Evolutionary conservation across 2,797 vertebrate species (phyloP).

Genomic region (Notamacropus eugenii): DNA sequence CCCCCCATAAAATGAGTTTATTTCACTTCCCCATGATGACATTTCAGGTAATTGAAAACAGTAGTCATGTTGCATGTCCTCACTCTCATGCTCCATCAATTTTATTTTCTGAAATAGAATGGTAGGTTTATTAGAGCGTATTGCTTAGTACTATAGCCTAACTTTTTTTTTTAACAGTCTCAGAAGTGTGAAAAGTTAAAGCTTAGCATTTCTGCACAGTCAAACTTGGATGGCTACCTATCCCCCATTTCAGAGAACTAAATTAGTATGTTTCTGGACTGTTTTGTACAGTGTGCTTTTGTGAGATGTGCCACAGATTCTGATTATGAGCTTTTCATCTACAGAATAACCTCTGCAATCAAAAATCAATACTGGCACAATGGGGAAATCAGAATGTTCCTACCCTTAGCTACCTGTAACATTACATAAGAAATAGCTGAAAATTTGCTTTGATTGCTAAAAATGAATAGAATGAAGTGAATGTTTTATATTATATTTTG

Average conservation of each 20-base stretch:
- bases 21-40: not conserved
- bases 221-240: not conserved
- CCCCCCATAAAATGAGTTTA: not conserved
- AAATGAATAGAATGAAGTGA: conserved; percentile 54
- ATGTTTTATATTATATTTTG: not conserved
- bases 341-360: conserved; percentile 76
- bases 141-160: not conserved
- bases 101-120: not conserved
- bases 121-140: not conserved
- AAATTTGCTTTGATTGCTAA: conserved; percentile 79
- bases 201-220: not conserved
- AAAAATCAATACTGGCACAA: conserved; percentile 77
- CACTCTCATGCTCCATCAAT: not conserved
- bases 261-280: conserved; percentile 22
- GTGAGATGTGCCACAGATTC: conserved; percentile 62
- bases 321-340: conserved; percentile 74
- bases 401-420: conserved; percentile 60
- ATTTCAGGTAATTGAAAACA: not conserved
- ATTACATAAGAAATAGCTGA: conserved; percentile 74
- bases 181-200: not conserved
- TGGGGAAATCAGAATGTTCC: conserved; percentile 69
- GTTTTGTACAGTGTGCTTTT: conserved; percentile 63
- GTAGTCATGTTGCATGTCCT: not conserved
- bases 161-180: not conserved
- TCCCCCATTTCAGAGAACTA: conserved; percentile 29